Evolutionary conservation across 2,888 invertebrate species (phyloP).

Genomic region (Julus scandinavius): DNA sequence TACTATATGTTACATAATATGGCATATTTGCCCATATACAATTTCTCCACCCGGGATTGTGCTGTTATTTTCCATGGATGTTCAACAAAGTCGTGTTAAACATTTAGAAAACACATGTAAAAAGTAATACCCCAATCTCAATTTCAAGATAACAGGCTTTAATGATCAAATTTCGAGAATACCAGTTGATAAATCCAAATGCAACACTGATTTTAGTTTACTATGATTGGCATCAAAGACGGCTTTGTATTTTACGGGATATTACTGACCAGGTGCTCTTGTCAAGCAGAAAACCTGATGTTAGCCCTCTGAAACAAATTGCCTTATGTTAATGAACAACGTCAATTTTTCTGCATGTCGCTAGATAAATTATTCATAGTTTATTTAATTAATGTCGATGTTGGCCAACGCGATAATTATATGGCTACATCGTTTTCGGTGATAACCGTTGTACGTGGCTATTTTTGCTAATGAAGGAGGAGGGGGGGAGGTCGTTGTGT

Average conservation of each 20-base stretch:
- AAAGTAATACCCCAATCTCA: too few relatives aligned
- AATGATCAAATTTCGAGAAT: too few relatives aligned
- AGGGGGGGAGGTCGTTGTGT: background rate
- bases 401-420: slow-evolving; percentile 1
- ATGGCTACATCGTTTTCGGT: background rate
- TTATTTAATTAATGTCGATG: background rate
- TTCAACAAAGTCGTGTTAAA: too few relatives aligned
- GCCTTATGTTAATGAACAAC: background rate
- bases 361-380: background rate
- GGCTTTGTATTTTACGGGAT: background rate
- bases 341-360: background rate
- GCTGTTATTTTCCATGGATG: too few relatives aligned
- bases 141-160: too few relatives aligned
- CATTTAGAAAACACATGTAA: too few relatives aligned
- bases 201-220: too few relatives aligned
- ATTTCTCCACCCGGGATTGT: too few relatives aligned
- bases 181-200: too few relatives aligned
- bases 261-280: background rate
- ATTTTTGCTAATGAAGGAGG: background rate
- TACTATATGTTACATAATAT: too few relatives aligned
- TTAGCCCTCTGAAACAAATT: background rate
- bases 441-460: background rate
- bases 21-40: too few relatives aligned
- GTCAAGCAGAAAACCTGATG: background rate
- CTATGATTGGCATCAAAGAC: background rate